Evolutionary conservation across 1,140 invertebrate genomes (phyloP), one percentile per base, ranked within the genome.

Genomic region (Microvelia longipes): DNA sequence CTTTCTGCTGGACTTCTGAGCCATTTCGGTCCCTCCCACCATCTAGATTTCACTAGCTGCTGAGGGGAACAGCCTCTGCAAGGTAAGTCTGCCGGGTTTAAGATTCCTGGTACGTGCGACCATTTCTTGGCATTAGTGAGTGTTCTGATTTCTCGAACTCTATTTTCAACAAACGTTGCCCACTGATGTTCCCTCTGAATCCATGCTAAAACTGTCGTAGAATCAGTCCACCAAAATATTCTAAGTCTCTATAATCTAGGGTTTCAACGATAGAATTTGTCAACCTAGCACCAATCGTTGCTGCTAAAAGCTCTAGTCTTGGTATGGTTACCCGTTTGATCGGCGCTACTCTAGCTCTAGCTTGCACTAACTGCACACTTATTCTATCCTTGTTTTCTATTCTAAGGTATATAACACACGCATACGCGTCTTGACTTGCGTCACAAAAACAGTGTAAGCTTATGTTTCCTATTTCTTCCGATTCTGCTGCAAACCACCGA

Each of bases 1-100:
- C 70, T 63, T 27, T 19, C 28, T 25, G 66, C 15, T n/a, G 67
- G 67, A 28, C 1, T 26, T 26, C 70, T 70, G 27, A 80, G 69
- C 78, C 77, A 80, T 0, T 67, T 35, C 2, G 80, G 78, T 15
- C 80, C 77, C 72, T 80, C 76, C 76, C 76, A 78, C 79, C 79
- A 82, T 72, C 73, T 73, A 13, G 75, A 76, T 28, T 78, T 71
- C 11, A 77, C 27, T 14, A 81, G 72, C 26, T 71, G 13, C 70
- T 74, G 73, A 2, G 76, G 67, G 2, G 69, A 29, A 72, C 77
- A 79, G 27, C 80, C 79, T 73, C 80, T 70, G 14, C 79, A 80
- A 5, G 77, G 75, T 24, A 80, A 70, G 73, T 82, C 80, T 24
- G 79, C 66, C 19, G 69, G 65, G 27, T 72, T 67, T 29, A 15